Percentiles rank a stretch among this genome's conserved stretches.
phyloP scores from a whole-genome alignment of 2,797 vertebrate species.

The Onychomys leucogaster region DNA sequence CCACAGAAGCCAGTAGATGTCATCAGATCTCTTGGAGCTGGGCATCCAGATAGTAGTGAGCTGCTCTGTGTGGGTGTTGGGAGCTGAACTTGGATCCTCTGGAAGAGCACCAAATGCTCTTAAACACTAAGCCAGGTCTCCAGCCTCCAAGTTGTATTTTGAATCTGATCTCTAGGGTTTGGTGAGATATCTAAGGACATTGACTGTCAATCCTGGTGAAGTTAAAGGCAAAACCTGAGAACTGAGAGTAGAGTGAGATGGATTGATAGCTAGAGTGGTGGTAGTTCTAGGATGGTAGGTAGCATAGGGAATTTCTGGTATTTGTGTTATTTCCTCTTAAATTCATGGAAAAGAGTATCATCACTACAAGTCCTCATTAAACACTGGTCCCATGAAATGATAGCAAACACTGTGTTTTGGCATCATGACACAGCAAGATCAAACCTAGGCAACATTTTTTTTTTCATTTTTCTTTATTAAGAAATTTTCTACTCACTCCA shows the following conservation, averaged over 20 bases:
- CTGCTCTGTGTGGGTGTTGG: not conserved
- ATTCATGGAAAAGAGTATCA: not conserved
- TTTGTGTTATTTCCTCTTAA: not conserved
- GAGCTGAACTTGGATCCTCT: not conserved
- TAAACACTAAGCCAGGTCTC: not conserved
- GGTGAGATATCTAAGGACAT: not conserved
- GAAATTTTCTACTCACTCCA: no score
- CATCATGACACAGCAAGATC: not conserved
- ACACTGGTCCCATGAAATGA: conserved; percentile 3
- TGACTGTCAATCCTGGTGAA: not conserved
- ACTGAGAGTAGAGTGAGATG: not conserved
- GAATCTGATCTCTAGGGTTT: not conserved
- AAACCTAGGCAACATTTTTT: conserved; percentile 11
- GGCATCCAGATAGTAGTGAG: not conserved
- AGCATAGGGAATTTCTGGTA: not conserved
- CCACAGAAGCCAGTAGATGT: not conserved
- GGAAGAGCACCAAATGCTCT: not conserved
- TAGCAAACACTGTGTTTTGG: not conserved
- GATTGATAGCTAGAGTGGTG: conserved; percentile 13
- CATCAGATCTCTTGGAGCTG: not conserved
- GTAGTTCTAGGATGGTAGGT: not conserved
- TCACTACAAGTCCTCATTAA: not conserved
- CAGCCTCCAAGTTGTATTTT: not conserved
- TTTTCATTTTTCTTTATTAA: no score
- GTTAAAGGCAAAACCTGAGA: not conserved